These are phyloP conservation scores for Pristionchus pacificus DNA, from an alignment of 1,140 invertebrate species.

Conservation along the genomic window DNA sequence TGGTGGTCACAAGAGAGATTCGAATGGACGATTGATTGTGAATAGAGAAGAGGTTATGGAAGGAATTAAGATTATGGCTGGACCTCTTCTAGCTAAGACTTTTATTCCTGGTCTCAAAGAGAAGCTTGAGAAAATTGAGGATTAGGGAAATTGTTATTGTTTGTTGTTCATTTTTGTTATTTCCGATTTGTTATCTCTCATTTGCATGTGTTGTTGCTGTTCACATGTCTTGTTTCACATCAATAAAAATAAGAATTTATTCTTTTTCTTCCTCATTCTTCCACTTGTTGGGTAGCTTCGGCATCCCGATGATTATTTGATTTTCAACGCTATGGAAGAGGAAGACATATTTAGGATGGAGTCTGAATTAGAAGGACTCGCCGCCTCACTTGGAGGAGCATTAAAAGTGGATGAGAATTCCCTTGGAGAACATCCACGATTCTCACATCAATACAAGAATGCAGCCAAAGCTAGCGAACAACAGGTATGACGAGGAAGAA, in stretches of 20 bases:
- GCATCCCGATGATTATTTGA: neutral
- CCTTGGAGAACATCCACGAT: conserved; percentile 26
- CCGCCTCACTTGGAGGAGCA: too few relatives aligned
- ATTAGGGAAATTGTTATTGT: conserved; percentile 3
- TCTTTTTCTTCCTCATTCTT: too few relatives aligned
- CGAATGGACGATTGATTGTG: neutral
- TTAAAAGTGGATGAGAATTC: too few relatives aligned
- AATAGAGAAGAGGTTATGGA: conserved; percentile 10
- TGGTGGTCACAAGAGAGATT: neutral
- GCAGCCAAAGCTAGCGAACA: conserved; percentile 19
- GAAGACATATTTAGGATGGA: neutral
- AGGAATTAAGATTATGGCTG: neutral
- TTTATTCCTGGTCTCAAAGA: too few relatives aligned
- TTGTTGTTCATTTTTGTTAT: conserved; percentile 5
- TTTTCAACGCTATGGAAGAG: neutral
- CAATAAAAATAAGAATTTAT: too few relatives aligned
- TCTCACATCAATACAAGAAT: conserved; percentile 27
- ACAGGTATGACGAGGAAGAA: conserved; percentile 18
- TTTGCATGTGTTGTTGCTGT: neutral
- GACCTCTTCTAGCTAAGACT: neutral
- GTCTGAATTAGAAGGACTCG: too few relatives aligned
- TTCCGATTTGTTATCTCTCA: conserved; percentile 3
- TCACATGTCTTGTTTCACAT: conserved; percentile 8
- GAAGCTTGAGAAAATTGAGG: too few relatives aligned
- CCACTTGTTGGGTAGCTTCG: too few relatives aligned